phyloP scores from a whole-genome alignment of 92 coral and sea anemone species.

The Porites divaricata region DNA sequence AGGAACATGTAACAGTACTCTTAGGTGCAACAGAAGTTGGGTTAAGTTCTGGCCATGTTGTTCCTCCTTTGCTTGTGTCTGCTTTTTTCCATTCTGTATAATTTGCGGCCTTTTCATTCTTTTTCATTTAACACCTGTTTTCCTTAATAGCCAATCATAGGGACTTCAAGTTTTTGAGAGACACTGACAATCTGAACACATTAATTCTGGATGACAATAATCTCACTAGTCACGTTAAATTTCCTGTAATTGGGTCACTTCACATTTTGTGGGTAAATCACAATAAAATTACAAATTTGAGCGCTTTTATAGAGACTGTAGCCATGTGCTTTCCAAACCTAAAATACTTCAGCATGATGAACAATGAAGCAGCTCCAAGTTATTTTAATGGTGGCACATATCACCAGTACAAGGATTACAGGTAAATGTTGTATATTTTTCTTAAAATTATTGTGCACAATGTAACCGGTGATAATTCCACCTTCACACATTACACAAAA shows the following conservation, averaged over 20 bases:
- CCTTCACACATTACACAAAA: no score
- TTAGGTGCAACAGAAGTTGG: not conserved
- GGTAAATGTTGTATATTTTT: conserved; percentile 43
- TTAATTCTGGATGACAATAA: conserved; percentile 89
- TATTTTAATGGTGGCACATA: conserved; percentile 96
- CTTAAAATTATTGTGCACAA: no score
- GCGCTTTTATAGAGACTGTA: conserved; percentile 89
- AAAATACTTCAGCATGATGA: conserved; percentile 93
- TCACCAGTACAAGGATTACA: conserved; percentile 91
- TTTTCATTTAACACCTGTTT: not conserved
- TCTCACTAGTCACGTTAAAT: conserved; percentile 77
- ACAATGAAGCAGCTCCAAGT: conserved; percentile 96
- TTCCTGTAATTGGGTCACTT: conserved; percentile 71
- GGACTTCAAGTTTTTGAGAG: conserved; percentile 79
- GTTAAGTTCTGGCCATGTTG: not conserved
- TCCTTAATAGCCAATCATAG: conserved; percentile 53
- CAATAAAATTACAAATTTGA: conserved; percentile 89
- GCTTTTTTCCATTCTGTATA: not conserved
- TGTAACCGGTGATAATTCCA: no score
- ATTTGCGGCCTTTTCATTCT: no score
- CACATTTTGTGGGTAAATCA: conserved; percentile 95
- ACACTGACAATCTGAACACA: conserved; percentile 71
- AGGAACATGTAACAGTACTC: no score
- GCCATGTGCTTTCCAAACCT: conserved; percentile 89
- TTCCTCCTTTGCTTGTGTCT: not conserved